phyloP scores from a whole-genome alignment of 2,797 vertebrate species.

The Nothura maculosa region DNA sequence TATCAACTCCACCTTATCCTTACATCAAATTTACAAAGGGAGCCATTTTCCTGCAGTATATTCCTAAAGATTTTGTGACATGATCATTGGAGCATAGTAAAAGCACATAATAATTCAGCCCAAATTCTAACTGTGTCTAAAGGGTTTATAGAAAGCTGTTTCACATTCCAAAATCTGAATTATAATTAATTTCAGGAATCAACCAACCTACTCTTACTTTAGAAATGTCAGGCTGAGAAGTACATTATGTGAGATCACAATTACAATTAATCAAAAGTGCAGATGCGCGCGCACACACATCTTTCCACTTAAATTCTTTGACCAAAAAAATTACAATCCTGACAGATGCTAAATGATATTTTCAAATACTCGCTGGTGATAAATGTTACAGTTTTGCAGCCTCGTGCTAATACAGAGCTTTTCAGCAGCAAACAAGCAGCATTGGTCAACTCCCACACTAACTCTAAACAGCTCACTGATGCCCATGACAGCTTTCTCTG shows the following conservation, averaged over 20 bases:
- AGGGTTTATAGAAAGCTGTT: slow-evolving; percentile 57
- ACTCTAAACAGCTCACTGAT: neutral
- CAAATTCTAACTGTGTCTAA: slow-evolving; percentile 66
- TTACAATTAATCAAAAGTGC: slow-evolving; percentile 58
- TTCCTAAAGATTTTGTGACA: slow-evolving; percentile 32
- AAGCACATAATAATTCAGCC: slow-evolving; percentile 58
- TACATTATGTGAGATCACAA: slow-evolving; percentile 57
- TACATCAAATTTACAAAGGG: neutral
- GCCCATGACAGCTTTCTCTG: neutral
- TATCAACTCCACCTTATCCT: slow-evolving; percentile 7
- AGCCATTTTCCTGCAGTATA: slow-evolving; percentile 35
- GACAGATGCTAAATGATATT: slow-evolving; percentile 67
- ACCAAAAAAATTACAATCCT: slow-evolving; percentile 27
- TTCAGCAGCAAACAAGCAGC: neutral
- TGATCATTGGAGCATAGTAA: slow-evolving; percentile 21
- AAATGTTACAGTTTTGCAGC: slow-evolving; percentile 25
- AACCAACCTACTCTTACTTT: slow-evolving; percentile 54
- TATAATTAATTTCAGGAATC: slow-evolving; percentile 73
- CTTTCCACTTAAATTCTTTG: slow-evolving; percentile 40
- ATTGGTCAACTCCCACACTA: neutral
- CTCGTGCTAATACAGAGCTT: slow-evolving; percentile 41
- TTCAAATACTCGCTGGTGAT: slow-evolving; percentile 30
- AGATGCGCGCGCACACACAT: neutral
- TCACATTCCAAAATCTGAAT: slow-evolving; percentile 68
- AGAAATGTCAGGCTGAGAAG: slow-evolving; percentile 52